These are phyloP conservation scores for Nomada hirtipes DNA, from an alignment of 2,888 invertebrate genomes.

Conservation along the genomic window DNA sequence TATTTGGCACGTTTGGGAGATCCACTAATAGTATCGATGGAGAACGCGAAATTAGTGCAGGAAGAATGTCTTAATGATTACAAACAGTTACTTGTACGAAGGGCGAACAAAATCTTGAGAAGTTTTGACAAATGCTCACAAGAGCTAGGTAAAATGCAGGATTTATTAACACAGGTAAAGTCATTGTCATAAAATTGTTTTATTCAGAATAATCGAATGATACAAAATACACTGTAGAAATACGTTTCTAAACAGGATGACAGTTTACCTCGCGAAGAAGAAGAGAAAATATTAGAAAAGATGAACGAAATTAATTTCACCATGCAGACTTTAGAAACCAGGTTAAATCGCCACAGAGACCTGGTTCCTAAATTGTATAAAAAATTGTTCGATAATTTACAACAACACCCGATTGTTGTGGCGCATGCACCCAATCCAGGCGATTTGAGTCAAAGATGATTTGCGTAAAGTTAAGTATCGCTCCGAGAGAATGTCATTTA, in stretches of 20 bases:
- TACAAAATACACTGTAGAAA: constrained; percentile 18
- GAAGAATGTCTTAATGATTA: constrained; percentile 89
- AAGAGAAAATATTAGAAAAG: constrained; percentile 86
- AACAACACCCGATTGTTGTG: constrained; percentile 43
- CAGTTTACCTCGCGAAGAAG: constrained; percentile 86
- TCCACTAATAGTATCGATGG: constrained; percentile 83
- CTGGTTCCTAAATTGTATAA: constrained; percentile 85
- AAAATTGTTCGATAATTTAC: constrained; percentile 77
- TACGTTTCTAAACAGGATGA: constrained; percentile 73
- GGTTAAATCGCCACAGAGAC: constrained; percentile 87
- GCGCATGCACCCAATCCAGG: background rate
- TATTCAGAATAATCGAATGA: background rate
- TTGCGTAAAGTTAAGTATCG: too few relatives aligned
- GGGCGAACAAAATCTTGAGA: constrained; percentile 88
- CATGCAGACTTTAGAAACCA: constrained; percentile 87
- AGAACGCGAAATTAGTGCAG: constrained; percentile 85
- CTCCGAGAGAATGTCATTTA: constrained; percentile 65
- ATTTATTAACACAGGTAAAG: constrained; percentile 85
- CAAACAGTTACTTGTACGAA: constrained; percentile 86
- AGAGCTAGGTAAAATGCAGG: constrained; percentile 86
- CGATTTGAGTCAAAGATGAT: background rate
- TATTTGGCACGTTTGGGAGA: constrained; percentile 87
- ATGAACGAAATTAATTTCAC: constrained; percentile 85
- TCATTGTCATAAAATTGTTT: background rate
- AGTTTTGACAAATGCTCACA: constrained; percentile 87